Conservation (phyloP, 2,113 vertebrate species). For the Bungarus multicinctus region DNA sequence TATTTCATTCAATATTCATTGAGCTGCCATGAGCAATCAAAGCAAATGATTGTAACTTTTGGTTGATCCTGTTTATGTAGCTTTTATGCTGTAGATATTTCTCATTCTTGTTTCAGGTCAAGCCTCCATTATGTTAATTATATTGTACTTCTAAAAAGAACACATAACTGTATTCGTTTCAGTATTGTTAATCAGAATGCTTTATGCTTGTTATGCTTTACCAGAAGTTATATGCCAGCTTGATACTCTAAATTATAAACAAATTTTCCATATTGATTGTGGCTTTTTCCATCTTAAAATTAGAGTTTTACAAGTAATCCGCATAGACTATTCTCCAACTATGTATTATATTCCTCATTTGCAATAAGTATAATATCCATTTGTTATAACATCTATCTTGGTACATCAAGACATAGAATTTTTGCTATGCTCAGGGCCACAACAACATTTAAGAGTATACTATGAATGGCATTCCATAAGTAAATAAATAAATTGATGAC, state of each 20-base stretch:
- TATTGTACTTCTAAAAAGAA: neutral
- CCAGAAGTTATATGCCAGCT: neutral
- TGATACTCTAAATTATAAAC: neutral
- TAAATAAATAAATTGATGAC: neutral
- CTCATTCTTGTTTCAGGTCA: neutral
- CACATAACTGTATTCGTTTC: neutral
- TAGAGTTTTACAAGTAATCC: slow-evolving; percentile 3
- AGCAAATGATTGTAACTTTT: neutral
- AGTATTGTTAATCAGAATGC: neutral
- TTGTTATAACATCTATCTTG: neutral
- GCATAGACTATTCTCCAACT: neutral
- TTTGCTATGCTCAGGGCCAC: neutral
- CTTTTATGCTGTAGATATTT: neutral
- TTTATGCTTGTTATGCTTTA: neutral
- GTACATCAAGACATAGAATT: neutral
- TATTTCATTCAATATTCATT: neutral
- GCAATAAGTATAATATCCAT: neutral
- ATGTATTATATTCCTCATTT: neutral
- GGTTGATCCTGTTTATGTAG: neutral
- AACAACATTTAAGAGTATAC: neutral
- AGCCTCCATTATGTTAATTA: neutral
- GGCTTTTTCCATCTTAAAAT: neutral
- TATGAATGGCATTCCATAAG: neutral
- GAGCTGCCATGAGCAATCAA: neutral
- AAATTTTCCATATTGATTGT: neutral